phyloP scores from a whole-genome alignment of 2,797 vertebrate genomes.

The Pseudochaenichthys georgianus region DNA sequence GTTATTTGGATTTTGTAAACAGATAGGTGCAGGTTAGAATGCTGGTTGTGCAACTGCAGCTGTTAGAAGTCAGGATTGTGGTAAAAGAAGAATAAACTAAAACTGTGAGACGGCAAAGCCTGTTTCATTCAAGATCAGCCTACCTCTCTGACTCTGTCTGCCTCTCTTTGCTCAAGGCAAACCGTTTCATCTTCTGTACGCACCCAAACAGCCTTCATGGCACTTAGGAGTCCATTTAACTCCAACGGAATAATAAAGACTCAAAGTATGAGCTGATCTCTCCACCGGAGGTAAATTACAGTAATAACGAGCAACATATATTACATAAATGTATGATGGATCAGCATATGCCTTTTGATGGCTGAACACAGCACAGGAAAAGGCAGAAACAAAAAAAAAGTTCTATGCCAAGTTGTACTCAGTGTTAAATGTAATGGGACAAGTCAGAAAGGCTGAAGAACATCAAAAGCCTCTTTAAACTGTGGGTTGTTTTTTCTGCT shows the following conservation, averaged over 20 bases:
- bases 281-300: constrained; percentile 54
- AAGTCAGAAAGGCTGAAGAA: constrained; percentile 62
- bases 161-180: constrained; percentile 68
- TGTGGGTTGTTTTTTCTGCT: constrained; percentile 55
- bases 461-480: constrained; percentile 71
- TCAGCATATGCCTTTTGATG: constrained; percentile 57
- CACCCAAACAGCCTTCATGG: constrained; percentile 67
- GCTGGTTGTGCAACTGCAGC: constrained; percentile 45
- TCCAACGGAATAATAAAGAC: constrained; percentile 60
- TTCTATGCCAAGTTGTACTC: constrained; percentile 56
- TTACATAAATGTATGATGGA: constrained; percentile 60
- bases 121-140: constrained; percentile 51
- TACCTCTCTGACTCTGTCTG: constrained; percentile 50
- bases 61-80: constrained; percentile 47
- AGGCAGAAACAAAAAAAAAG: constrained; percentile 12
- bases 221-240: constrained; percentile 68
- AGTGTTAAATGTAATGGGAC: constrained; percentile 67
- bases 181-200: constrained; percentile 70
- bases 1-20: constrained; percentile 27
- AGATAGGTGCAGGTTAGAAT: constrained; percentile 26
- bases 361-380: constrained; percentile 50
- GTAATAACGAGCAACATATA: constrained; percentile 52
- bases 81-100: constrained; percentile 49
- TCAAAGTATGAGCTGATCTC: constrained; percentile 40
- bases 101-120: constrained; percentile 33